Evolutionary conservation across 2,797 vertebrate genomes (phyloP), one percentile per base, ranked within the genome.

Genomic region (Myripristis murdjan): DNA sequence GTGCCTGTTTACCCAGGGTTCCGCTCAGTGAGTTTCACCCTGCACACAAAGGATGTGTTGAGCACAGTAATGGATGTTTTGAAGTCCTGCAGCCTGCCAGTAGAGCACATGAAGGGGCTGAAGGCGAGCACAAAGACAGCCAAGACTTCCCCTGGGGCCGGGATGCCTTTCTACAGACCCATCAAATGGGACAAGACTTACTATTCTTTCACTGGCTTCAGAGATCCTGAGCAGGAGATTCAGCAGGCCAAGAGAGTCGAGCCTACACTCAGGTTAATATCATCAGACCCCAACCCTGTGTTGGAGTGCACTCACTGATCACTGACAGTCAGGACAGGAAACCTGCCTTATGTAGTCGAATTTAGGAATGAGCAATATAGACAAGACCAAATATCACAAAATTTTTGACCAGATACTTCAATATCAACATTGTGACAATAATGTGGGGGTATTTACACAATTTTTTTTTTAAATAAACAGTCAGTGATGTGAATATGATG

Each of bases 141-240:
- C 20, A 85, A 92, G 79, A 53, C 91, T 47, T 61, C 37, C 1
- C 35, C 72, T 2, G 87, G 87, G 51, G 63, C 51, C 2, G 92
- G 75, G 59, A 70, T 70, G 28, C 59, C 87, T 2, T 92, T 96
- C 64, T 94, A 95, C 90, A 96, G 98, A 71, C 96, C 97, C 22
- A 97, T 99, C 87, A 97, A 95, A 74, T 99, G 98, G 98, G 93
- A 98, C 89, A 99, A 97, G 86, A 97, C 95, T 20, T 99, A 97
- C 1, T 99, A 99, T 70, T 89, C 93, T 5, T 98, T 99, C 84
- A 98, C 97, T 61, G 98, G 98, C 66, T 97, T 96, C 92, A 96
- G 91, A 85, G 97, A 99, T 91, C 97, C 97, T 6, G 97, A 98
- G 35, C 94, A 97, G 87, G 97, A 98, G 74, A 87, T 97, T n/a